A percentile compares a stretch with the other conserved stretches of the same genome.
Evolutionary conservation across 2,113 vertebrate genomes (phyloP).

Genomic region (Phrynosoma platyrhinos): DNA sequence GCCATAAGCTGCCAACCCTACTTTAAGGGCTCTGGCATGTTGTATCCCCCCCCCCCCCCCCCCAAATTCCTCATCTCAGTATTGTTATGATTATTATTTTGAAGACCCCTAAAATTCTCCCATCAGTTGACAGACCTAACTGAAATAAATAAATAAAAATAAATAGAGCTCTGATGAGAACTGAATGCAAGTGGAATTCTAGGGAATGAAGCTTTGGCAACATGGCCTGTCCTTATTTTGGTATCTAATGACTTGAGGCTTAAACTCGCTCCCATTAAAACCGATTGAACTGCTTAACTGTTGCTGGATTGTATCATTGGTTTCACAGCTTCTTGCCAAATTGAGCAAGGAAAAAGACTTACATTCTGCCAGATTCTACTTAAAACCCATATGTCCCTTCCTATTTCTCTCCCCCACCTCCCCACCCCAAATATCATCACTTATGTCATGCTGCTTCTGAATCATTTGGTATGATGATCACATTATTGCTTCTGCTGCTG

Average conservation of each 20-base stretch:
- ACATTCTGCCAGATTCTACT: conserved; percentile 58
- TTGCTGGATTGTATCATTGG: conserved; percentile 6
- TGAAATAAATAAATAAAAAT: not conserved
- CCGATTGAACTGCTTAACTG: not conserved
- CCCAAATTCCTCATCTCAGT: too few species aligned
- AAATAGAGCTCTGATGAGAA: not conserved
- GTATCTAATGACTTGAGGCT: not conserved
- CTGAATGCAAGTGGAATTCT: not conserved
- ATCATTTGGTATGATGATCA: conserved; percentile 69
- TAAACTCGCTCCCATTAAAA: not conserved
- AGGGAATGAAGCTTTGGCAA: not conserved
- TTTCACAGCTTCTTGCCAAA: conserved; percentile 35
- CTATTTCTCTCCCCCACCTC: conserved; percentile 17
- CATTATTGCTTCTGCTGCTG: conserved; percentile 60
- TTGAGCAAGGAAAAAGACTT: conserved; percentile 46
- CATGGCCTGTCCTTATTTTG: not conserved
- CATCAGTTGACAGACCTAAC: not conserved
- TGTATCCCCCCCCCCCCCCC: too few species aligned
- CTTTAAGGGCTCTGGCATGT: too few species aligned
- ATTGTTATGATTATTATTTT: too few species aligned
- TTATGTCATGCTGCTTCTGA: conserved; percentile 66
- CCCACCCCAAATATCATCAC: conserved; percentile 51
- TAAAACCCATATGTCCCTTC: conserved; percentile 70
- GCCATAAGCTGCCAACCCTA: too few species aligned
- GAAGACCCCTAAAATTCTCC: not conserved